Base-by-base conservation (phyloP, 1,140 invertebrate genomes). In the Drosophila nasuta region DNA sequence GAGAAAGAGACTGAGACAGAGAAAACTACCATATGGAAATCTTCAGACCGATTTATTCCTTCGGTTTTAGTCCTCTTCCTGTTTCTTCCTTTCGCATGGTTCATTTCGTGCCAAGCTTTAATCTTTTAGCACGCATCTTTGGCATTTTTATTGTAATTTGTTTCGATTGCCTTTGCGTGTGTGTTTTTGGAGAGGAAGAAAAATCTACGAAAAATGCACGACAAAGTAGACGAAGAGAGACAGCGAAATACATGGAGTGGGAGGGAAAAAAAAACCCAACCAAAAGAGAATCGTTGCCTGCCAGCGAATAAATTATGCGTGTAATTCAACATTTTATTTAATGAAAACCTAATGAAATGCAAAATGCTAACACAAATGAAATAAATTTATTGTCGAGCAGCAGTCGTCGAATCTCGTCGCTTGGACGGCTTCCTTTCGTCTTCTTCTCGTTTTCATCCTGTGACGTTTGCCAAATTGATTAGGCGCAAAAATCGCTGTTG, bases 311-410 rank as follows among this genome's bases (percentile, higher is more conserved):
- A 91, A 91, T 91, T 91, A 91, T 91, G 88, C 88, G 88, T 91
- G 88, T 91, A 91, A 91, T 91, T 91, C 88, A 91, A 91, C 88
- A 91, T 91, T 91, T 91, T 91, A 91, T 91, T 91, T 91, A 91
- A 91, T 91, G 88, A 91, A 91, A 91, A 91, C 82, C 80, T 91
- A 91, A 91, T 91, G 88, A 91, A 91, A 91, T 91, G 87, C 87
- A 91, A 91, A 91, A 91, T 89, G 85, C 85, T 89, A 89, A 89
- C 81, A 90, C 88, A 91, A 91, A 91, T 91, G 88, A 91, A 91
- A 91, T 91, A 91, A 91, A 91, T 91, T 90, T 71, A 68, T 64
- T 70, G 70, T 79, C 75, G 75, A 85, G 68, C 62, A 85, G 68
- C 62, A 71, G 57, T 65, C 71, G 72, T 80, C 59, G 73, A 38